Conservation (phyloP, 2,888 invertebrate genomes). For the Ditula angustiorana region DNA sequence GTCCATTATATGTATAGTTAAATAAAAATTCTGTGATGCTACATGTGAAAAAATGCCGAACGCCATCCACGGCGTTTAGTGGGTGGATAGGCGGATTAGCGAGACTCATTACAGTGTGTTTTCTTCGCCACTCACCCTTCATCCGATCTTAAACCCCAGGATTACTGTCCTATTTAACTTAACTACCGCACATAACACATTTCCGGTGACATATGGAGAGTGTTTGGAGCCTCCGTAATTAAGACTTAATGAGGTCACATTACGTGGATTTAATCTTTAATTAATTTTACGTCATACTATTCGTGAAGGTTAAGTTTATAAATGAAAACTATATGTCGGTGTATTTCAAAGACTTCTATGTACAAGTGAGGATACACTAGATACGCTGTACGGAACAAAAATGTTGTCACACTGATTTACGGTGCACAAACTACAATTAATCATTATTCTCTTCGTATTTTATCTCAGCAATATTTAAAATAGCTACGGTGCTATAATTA, state of each 20-base stretch:
- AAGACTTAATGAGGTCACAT: conserved; percentile 35
- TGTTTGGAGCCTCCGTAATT: conserved; percentile 27
- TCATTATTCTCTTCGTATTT: no score
- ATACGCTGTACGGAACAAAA: no score
- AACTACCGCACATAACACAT: conserved; percentile 37
- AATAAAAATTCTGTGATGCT: no score
- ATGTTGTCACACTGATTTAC: no score
- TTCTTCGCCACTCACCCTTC: conserved; percentile 10
- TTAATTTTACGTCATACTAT: background rate
- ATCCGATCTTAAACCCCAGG: conserved; percentile 11
- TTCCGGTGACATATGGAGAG: conserved; percentile 37
- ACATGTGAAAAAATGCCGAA: background rate
- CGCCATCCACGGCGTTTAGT: background rate
- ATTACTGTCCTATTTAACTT: conserved; percentile 37
- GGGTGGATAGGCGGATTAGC: conserved; percentile 12
- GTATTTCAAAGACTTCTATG: no score
- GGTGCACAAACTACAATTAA: no score
- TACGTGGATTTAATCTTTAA: conserved; percentile 22
- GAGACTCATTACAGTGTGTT: conserved; percentile 6
- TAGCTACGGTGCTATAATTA: background rate
- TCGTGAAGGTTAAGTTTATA: background rate
- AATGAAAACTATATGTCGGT: background rate
- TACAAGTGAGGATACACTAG: no score
- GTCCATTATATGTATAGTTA: no score
- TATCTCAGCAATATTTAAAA: no score